phyloP scores from a whole-genome alignment of 2,888 invertebrate genomes.

The Cheilosia vernalis region DNA sequence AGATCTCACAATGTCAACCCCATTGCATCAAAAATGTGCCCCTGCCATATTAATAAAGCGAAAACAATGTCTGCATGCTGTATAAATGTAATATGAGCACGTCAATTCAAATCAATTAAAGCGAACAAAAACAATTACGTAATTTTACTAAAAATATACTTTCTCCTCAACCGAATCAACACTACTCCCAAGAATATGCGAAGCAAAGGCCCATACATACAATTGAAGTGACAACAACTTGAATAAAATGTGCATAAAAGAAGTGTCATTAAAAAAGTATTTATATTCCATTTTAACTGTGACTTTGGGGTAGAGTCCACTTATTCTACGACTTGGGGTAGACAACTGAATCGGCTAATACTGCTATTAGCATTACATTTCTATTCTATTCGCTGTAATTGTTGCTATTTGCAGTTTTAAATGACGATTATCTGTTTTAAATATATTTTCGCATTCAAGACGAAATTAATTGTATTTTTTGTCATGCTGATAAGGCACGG shows the following conservation, averaged over 20 bases:
- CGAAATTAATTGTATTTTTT: conserved; percentile 2
- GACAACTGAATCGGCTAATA: conserved; percentile 37
- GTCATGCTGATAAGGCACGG: conserved; percentile 16
- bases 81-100: background rate
- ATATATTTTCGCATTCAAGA: conserved; percentile 10
- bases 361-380: conserved; percentile 25
- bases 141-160: conserved; percentile 48
- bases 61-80: background rate
- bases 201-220: conserved; percentile 19
- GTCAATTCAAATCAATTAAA: conserved; percentile 57
- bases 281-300: background rate
- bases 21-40: background rate
- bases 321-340: conserved; percentile 34
- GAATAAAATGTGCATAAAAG: conserved; percentile 28
- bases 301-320: conserved; percentile 43
- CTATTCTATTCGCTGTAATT: conserved; percentile 1
- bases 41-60: background rate
- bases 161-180: background rate
- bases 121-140: conserved; percentile 46
- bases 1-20: too few species aligned
- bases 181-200: conserved; percentile 3
- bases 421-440: conserved; percentile 31
- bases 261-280: conserved; percentile 14
- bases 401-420: conserved; percentile 11
- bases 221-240: conserved; percentile 51